Conservation (phyloP, 1,140 invertebrate genomes). For the Oreohelix idahoensis region DNA sequence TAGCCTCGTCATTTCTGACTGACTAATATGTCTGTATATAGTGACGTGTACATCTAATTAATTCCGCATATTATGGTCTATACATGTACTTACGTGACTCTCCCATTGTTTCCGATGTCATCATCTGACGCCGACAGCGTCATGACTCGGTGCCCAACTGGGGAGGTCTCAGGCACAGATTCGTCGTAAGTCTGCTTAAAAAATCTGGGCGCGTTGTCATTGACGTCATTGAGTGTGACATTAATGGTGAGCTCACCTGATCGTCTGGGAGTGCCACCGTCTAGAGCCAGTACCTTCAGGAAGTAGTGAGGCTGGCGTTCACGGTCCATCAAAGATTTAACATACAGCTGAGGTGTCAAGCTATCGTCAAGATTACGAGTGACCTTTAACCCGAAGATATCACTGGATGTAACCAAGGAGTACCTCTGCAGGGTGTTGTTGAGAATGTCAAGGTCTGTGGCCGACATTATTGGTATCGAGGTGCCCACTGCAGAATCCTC, state of each 20-base stretch:
- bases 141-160: conserved; percentile 69
- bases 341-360: conserved; percentile 43
- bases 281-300: conserved; percentile 88
- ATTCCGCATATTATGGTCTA: no score
- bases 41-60: no score
- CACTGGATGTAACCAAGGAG: conserved; percentile 42
- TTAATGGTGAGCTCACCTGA: conserved; percentile 85
- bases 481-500: conserved; percentile 74
- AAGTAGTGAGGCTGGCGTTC: conserved; percentile 86
- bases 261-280: conserved; percentile 90
- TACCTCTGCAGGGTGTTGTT: conserved; percentile 74
- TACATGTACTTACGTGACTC: conserved; percentile 52
- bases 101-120: conserved; percentile 91
- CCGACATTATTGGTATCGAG: conserved; percentile 79
- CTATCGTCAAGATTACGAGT: conserved; percentile 41
- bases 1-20: no score
- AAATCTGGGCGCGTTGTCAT: conserved; percentile 92
- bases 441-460: conserved; percentile 71
- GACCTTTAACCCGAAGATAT: conserved; percentile 39
- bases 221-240: conserved; percentile 86
- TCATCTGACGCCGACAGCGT: conserved; percentile 84
- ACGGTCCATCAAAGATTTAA: conserved; percentile 82
- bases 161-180: conserved; percentile 72
- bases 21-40: no score
- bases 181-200: conserved; percentile 85